phyloP scores from a whole-genome alignment of 2,797 vertebrate species.

The Emys orbicularis region DNA sequence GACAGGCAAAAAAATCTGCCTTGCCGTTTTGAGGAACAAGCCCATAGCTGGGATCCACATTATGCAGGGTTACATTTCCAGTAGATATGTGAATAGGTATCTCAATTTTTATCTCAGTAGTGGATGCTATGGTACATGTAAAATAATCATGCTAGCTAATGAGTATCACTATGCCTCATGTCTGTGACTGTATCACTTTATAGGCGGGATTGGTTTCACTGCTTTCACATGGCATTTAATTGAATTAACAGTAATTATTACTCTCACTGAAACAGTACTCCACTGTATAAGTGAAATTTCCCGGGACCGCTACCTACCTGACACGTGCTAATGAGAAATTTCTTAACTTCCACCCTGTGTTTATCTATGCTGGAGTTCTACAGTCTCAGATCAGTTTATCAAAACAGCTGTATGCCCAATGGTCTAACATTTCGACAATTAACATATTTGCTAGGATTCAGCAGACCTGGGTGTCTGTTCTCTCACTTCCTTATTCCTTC shows the following conservation, averaged over 20 bases:
- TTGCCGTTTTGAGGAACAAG: constrained; percentile 55
- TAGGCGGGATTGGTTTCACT: constrained; percentile 55
- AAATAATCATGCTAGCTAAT: constrained; percentile 32
- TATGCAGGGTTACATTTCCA: constrained; percentile 38
- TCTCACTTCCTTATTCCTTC: not conserved
- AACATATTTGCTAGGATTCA: constrained; percentile 32
- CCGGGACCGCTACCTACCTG: constrained; percentile 39
- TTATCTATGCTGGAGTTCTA: constrained; percentile 56
- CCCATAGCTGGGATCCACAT: constrained; percentile 4
- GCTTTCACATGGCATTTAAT: constrained; percentile 47
- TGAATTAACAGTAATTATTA: constrained; percentile 58
- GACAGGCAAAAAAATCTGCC: constrained; percentile 65
- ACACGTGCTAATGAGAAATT: constrained; percentile 68
- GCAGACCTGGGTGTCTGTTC: not conserved
- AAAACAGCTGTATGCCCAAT: constrained; percentile 44
- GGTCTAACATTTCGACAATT: constrained; percentile 55
- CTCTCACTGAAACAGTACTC: constrained; percentile 62
- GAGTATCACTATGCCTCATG: not conserved
- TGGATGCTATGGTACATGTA: constrained; percentile 25
- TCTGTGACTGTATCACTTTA: not conserved
- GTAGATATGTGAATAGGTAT: constrained; percentile 59
- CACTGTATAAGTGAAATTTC: constrained; percentile 64
- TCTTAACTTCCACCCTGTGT: constrained; percentile 54
- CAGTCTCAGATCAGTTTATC: constrained; percentile 54
- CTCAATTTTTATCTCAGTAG: constrained; percentile 57